Evolutionary conservation across 2,113 vertebrate genomes (phyloP), one percentile per base, ranked within the genome.

Genomic region (Microtus montanus): DNA sequence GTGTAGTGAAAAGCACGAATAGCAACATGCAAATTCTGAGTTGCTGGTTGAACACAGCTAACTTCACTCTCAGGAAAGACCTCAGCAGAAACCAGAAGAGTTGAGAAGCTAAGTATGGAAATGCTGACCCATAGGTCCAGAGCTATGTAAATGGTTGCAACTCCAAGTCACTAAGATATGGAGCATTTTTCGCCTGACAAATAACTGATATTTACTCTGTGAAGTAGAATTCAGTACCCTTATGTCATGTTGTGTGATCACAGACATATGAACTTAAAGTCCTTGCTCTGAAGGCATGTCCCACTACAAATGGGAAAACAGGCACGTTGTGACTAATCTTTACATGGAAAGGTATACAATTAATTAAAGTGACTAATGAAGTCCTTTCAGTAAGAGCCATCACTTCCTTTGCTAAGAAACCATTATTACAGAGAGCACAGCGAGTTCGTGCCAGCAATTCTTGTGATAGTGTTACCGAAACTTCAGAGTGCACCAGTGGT

Each of bases 391-490:
- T 58, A 68, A 44, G 10, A 90, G 89, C 22, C 70, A 15, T 92
- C 47, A 82, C 17, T 90, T 96, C 73, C 88, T 87, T 49, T 71
- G 47, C 44, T 44, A 73, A 94, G 94, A 96, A 87, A 77, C 54
- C 61, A 82, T 33, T 44, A 24, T 77, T 84, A 82, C 49, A 92
- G 94, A 54, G 88, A 92, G 6, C 52, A 64, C 26, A 73, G 44
- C 30, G 20, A 44, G 35, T 77, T 9, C 8, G 10, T 95, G 91
- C 68, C 64, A 91, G 66, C 35, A 71, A 75, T 93, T 96, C 71
- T 82, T 89, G 38, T 58, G 74, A 89, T 38, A 63, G 86, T 92
- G 89, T 92, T 83, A 84, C 96, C 91, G 92, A 97, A 95, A 94
- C 94, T 96, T 95, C 96, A 94, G 77, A 47, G 41, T 91, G 24